Percentiles rank a stretch among this genome's conserved stretches.
These are phyloP conservation scores for Pseudomugil gertrudae DNA, from an alignment of 2,797 vertebrate genomes.

Conservation along the genomic window DNA sequence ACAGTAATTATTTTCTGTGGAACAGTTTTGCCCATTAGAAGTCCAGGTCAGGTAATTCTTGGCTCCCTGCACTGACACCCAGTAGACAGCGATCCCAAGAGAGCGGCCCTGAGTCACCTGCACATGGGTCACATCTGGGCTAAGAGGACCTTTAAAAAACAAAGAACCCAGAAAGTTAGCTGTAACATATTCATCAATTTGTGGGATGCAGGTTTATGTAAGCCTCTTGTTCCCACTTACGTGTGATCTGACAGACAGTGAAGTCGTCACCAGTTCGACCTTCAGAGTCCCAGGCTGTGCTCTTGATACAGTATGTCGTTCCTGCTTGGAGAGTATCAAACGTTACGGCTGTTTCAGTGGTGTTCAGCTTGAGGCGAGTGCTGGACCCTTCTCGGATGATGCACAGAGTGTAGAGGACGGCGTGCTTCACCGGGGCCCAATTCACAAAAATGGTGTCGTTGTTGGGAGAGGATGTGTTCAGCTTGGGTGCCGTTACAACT, in stretches of 20 bases:
- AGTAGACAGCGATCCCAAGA: conserved; percentile 78
- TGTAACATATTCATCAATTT: neutral
- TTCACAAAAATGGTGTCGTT: conserved; percentile 82
- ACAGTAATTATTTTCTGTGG: conserved; percentile 73
- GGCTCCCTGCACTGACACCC: conserved; percentile 82
- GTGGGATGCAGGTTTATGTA: neutral
- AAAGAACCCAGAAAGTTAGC: neutral
- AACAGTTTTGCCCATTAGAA: conserved; percentile 79
- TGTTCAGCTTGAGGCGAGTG: conserved; percentile 83
- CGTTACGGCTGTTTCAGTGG: conserved; percentile 77
- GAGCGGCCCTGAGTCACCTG: conserved; percentile 71
- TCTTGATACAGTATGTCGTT: conserved; percentile 87
- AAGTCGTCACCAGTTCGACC: conserved; percentile 86
- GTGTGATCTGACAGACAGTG: conserved; percentile 89
- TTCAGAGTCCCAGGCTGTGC: conserved; percentile 85
- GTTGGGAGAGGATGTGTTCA: conserved; percentile 80
- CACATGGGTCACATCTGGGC: conserved; percentile 77
- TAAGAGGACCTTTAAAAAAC: conserved; percentile 80
- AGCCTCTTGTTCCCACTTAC: conserved; percentile 71
- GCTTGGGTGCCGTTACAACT: conserved; percentile 86
- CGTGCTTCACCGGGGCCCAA: conserved; percentile 85
- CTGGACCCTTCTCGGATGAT: conserved; percentile 85
- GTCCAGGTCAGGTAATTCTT: conserved; percentile 77
- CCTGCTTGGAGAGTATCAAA: conserved; percentile 85
- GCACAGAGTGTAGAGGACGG: conserved; percentile 85